These are phyloP conservation scores for Burhinus bistriatus DNA, from an alignment of 2,113 vertebrate genomes.

Conservation along the genomic window DNA sequence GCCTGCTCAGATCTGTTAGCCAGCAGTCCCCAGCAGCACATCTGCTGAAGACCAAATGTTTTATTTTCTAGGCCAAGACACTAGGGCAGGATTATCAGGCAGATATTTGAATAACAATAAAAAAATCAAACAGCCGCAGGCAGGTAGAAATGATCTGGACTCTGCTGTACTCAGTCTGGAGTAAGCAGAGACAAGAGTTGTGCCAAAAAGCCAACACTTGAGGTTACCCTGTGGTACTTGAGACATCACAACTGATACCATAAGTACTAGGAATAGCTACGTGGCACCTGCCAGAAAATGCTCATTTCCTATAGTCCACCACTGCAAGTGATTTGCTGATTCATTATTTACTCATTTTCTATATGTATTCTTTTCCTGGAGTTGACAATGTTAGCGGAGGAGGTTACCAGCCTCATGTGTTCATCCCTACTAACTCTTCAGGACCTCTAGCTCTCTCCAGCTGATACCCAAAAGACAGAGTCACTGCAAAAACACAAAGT, in stretches of 20 bases:
- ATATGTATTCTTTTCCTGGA: not conserved
- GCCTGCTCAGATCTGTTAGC: not conserved
- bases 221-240: not conserved
- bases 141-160: not conserved
- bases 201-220: not conserved
- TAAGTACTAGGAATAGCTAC: not conserved
- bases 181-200: not conserved
- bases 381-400: not conserved
- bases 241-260: not conserved
- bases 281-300: not conserved
- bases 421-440: not conserved
- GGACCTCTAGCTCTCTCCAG: not conserved
- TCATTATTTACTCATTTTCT: not conserved
- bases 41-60: not conserved
- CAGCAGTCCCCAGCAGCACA: not conserved
- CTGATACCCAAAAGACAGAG: not conserved
- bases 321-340: not conserved
- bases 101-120: not conserved
- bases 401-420: not conserved
- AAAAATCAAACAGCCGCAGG: not conserved
- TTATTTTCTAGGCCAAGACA: not conserved
- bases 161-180: not conserved
- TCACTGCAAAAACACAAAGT: not conserved
- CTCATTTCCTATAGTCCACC: not conserved
- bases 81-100: not conserved